These are phyloP conservation scores for Ophion ellenae DNA, from an alignment of 2,888 invertebrate species.

Conservation along the genomic window DNA sequence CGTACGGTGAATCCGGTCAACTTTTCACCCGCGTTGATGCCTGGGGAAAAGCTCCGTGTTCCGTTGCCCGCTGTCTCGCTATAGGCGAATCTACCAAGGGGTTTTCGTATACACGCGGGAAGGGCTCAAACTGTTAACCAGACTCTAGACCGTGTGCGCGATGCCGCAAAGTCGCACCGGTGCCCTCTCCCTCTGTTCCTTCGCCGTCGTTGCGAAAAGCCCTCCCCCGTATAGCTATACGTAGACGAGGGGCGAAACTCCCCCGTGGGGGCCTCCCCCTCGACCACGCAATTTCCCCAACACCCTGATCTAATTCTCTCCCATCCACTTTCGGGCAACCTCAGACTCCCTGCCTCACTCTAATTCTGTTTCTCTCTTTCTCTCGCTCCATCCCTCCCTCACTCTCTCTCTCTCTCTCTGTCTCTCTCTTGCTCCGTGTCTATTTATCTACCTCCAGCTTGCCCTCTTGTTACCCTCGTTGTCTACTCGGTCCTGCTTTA, in stretches of 20 bases:
- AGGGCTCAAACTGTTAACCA: slow-evolving; percentile 60
- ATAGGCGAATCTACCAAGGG: slow-evolving; percentile 19
- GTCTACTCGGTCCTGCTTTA: slow-evolving; percentile 23
- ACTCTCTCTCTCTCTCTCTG: neutral
- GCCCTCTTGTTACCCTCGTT: slow-evolving; percentile 3
- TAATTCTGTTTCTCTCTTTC: slow-evolving; percentile 20
- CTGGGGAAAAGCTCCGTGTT: slow-evolving; percentile 54
- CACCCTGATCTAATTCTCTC: slow-evolving; percentile 65
- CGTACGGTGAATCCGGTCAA: slow-evolving; percentile 67
- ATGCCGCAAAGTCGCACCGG: slow-evolving; percentile 41
- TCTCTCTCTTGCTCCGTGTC: slow-evolving; percentile 7
- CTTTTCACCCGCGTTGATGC: slow-evolving; percentile 64
- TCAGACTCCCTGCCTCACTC: slow-evolving; percentile 1
- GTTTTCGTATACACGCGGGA: slow-evolving; percentile 40
- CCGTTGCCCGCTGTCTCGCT: slow-evolving; percentile 20
- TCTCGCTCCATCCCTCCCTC: neutral
- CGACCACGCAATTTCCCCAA: slow-evolving; percentile 65
- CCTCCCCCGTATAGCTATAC: neutral
- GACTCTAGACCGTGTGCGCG: slow-evolving; percentile 47
- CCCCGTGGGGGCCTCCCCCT: slow-evolving; percentile 52
- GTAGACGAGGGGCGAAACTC: slow-evolving; percentile 14
- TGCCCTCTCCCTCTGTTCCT: slow-evolving; percentile 13
- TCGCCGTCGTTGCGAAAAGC: slow-evolving; percentile 53
- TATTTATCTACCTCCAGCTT: neutral
- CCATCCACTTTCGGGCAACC: slow-evolving; percentile 52